Evolutionary conservation across 2,888 invertebrate genomes (phyloP), one percentile per base, ranked within the genome.

Genomic region (Plebejus argus): DNA sequence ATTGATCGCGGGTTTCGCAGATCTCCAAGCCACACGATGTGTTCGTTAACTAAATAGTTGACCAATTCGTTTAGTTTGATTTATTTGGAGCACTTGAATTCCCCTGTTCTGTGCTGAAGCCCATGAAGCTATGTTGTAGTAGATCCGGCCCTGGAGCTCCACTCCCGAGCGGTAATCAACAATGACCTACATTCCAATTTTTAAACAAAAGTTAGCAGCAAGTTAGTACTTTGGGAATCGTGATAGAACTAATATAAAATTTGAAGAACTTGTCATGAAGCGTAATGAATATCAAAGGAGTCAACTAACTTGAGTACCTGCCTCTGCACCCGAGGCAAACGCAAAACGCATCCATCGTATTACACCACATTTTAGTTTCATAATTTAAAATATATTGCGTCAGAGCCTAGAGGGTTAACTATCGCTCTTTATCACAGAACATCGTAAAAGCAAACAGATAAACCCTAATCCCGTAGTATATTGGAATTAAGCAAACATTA

Each of bases 151-250:
- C 45, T 45, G 45, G 45, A 45, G 45, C 45, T 45, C 10, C 45
- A 10, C 7, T 45, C 45, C 10, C 45, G 45, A 12, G 45, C 45
- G 58, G 80, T 78, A 82, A 83, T 84, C 82, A 83, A 78, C 76
- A 80, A 77, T 82, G 83, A 82, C 83, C 82, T 78, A 80, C 82
- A 83, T 83, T 81, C 80, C 75, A 76, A 53, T 20, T 70, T 75
- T 72, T 66, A 74, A 78, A 76, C 35, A 70, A 20, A 74, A 49
- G 28, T 74, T 39, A 72, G 35, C 23, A 23, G n/a, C 23, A 23
- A 20, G 58, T 20, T 5, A 2, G 45, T 74, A 71, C 71, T 39
- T 71, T 74, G 53, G 66, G 66, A 28, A 66, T 74, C 28, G 23
- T 23, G 8, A 39, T 70, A 23, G 10, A 70, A 70, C 70, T 28